phyloP scores from a whole-genome alignment of 1,140 invertebrate genomes.

The Trachymyrmex septentrionalis region DNA sequence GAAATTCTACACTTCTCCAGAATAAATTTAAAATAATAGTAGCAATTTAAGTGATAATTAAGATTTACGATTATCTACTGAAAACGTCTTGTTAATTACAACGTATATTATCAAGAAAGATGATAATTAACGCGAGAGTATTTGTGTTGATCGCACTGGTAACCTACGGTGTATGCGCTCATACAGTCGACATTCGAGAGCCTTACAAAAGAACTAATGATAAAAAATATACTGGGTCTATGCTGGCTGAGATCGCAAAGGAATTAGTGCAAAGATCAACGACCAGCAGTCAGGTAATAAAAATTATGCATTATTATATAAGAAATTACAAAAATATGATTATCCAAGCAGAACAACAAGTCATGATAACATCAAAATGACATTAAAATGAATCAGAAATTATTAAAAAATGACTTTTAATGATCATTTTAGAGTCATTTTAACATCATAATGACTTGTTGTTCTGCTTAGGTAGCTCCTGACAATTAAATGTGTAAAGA shows the following conservation, averaged over 20 bases:
- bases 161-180: conserved; percentile 64
- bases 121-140: conserved; percentile 41
- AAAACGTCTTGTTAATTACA: not conserved
- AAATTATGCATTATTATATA: not conserved
- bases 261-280: conserved; percentile 89
- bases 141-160: conserved; percentile 71
- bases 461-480: not conserved
- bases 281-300: conserved; percentile 88
- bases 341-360: no score
- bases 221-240: conserved; percentile 72
- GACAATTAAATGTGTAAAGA: not conserved
- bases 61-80: not conserved
- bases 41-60: not conserved
- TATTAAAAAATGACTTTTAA: no score
- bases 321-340: not conserved
- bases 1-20: not conserved
- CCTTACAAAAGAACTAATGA: conserved; percentile 53
- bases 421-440: no score
- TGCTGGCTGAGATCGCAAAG: conserved; percentile 89
- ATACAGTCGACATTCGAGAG: conserved; percentile 64
- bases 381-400: no score
- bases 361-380: no score
- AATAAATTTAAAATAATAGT: conserved; percentile 12
- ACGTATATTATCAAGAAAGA: not conserved
- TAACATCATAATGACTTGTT: no score